Evolutionary conservation across 2,113 vertebrate genomes (phyloP).

Genomic region (Prietella phreatophila): DNA sequence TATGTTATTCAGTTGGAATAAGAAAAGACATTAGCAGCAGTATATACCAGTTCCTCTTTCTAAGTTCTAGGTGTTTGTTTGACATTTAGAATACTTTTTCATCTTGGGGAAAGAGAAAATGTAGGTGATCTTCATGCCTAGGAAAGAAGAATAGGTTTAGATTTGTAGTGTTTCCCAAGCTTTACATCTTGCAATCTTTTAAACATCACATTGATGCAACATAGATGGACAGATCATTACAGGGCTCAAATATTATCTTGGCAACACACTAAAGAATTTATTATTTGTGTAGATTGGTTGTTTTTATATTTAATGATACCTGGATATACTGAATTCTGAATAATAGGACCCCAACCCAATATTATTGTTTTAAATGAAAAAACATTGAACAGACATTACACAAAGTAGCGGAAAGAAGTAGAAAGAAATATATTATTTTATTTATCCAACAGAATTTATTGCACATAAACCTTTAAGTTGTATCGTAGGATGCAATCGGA

Average conservation of each 20-base stretch:
- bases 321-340: neutral
- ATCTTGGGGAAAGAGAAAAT: neutral
- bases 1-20: neutral
- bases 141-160: neutral
- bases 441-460: too few relatives aligned
- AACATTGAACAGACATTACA: too few relatives aligned
- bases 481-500: too few relatives aligned
- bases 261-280: neutral
- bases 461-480: too few relatives aligned
- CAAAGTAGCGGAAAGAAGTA: too few relatives aligned
- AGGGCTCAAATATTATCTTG: neutral
- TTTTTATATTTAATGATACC: neutral
- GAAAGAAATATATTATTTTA: too few relatives aligned
- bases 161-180: neutral
- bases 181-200: neutral
- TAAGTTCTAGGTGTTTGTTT: neutral
- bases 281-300: neutral
- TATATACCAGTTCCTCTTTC: constrained; percentile 3
- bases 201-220: neutral
- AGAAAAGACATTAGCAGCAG: constrained; percentile 9
- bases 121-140: neutral
- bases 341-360: neutral
- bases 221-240: neutral
- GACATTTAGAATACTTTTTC: neutral
- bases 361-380: too few relatives aligned